Conservation (phyloP, 2,797 vertebrate species). For the Cossypha niveicapilla region DNA sequence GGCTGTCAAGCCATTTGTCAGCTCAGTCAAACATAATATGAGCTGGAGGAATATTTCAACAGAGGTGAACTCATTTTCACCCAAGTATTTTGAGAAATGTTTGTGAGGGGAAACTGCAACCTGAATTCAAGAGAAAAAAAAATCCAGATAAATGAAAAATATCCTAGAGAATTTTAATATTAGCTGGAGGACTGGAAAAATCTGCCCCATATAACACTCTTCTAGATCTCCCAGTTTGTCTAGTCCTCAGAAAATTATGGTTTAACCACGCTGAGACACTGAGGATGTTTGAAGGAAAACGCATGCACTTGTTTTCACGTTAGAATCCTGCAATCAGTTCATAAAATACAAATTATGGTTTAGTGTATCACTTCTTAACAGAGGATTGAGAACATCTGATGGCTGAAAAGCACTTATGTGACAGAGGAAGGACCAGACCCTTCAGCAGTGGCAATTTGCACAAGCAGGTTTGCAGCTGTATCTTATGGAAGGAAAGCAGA, state of each 20-base stretch:
- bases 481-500: neutral
- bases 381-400: neutral
- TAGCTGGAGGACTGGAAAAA: neutral
- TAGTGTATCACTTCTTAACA: neutral
- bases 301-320: neutral
- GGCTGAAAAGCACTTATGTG: neutral
- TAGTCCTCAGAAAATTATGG: neutral
- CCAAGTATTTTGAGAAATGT: neutral
- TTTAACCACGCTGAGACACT: neutral
- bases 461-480: neutral
- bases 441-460: neutral
- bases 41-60: constrained; percentile 22
- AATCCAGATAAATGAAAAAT: neutral
- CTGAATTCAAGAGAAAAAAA: neutral
- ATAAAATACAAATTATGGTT: neutral
- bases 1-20: constrained; percentile 52
- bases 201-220: neutral
- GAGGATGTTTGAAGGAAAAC: neutral
- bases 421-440: neutral
- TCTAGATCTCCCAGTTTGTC: neutral
- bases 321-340: neutral
- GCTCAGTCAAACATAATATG: constrained; percentile 35
- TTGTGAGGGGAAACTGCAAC: neutral
- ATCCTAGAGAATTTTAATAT: neutral
- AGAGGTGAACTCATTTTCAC: constrained; percentile 10